Evolutionary conservation across 1,140 invertebrate species (phyloP).

Genomic region (Carposina sasakii): DNA sequence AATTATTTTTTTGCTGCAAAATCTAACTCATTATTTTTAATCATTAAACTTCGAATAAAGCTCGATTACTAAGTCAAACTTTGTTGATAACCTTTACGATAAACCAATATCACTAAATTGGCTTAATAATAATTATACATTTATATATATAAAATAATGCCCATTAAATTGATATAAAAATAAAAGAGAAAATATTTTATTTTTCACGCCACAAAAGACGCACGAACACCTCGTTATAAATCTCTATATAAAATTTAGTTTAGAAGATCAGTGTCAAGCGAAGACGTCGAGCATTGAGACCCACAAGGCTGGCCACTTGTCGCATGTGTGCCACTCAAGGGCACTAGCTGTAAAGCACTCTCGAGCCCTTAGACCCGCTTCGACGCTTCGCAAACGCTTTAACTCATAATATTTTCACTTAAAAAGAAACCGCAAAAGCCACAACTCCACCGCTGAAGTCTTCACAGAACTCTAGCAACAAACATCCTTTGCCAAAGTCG

Average conservation of each 20-base stretch:
- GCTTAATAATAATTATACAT: no score
- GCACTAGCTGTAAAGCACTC: conserved; percentile 46
- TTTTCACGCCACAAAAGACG: no score
- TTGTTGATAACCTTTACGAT: conserved; percentile 21
- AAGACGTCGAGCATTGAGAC: no score
- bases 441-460: conserved; percentile 33
- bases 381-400: conserved; percentile 34
- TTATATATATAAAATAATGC: no score
- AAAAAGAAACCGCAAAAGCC: conserved; percentile 27
- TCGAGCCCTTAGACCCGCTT: conserved; percentile 40
- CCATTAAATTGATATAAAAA: no score
- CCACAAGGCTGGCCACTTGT: conserved; percentile 57
- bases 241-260: no score
- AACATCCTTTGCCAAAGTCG: conserved; percentile 62
- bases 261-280: no score
- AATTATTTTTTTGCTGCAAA: no score
- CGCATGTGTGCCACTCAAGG: conserved; percentile 41
- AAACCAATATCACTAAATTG: no score
- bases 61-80: conserved; percentile 21
- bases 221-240: no score
- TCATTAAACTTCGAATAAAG: conserved; percentile 10
- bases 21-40: no score
- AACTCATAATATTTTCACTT: conserved; percentile 24
- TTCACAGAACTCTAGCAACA: conserved; percentile 47
- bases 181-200: no score